Base-by-base conservation (phyloP, 2,113 vertebrate genomes). In the Ceyx margarethae region DNA sequence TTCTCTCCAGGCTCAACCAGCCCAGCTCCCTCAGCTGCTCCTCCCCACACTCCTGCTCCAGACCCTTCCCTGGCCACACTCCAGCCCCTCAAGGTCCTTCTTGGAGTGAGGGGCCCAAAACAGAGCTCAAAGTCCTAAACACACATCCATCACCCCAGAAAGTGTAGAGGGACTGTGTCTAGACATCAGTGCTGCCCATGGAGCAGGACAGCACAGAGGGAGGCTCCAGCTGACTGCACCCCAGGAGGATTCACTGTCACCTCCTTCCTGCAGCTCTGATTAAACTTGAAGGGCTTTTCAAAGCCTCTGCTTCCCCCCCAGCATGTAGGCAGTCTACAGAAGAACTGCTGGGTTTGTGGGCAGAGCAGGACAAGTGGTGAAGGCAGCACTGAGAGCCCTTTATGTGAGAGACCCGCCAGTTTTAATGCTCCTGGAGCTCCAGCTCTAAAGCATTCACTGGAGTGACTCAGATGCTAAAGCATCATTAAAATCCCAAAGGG, bases 81-180 rank as follows among this genome's bases (percentile, higher is more conserved):
- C 45, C 48, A 50, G 48, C 16, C 35, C 35, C 35, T 37, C 35
- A 37, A 37, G 35, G 51, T 28, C 51, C 7, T 51, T 13, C 25
- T 53, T 28, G 26, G 13, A 15, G 51, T 16, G 8, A 53, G 26
- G 26, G 26, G 26, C 25, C 15, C 25, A 53, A 53, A 53, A 53
- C 25, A 9, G 26, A 53, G 15, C 22, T 28, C 46, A 2, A 6
- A 9, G 65, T 5, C 13, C 42, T 56, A 6, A 3, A 3, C 22
- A 4, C 20, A 2, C 1, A 16, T 7, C n/a, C 64, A 5, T 37
- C 37, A 50, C 16, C 21, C 20, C 62, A 48, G n/a, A 5, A 28
- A 5, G 4, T 0, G 21, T 0, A 22, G 15, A 11, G 53, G 53
- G 18, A 13, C 28, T 0, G 0, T 29, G 50, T 58, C 45, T 6